Evolutionary conservation across 2,113 vertebrate species (phyloP).

Genomic region (Datnioides undecimradiatus): DNA sequence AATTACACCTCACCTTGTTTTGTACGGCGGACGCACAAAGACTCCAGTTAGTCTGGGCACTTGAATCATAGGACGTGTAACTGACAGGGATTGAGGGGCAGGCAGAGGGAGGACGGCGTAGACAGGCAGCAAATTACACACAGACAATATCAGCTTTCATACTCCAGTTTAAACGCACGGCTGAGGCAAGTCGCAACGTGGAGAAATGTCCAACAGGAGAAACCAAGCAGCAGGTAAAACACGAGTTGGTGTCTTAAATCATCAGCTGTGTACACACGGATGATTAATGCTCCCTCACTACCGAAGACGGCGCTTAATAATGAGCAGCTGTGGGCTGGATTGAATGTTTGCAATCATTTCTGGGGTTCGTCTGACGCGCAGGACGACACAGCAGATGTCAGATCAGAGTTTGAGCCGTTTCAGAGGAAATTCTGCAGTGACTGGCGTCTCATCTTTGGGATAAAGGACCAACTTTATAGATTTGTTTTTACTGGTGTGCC

Average conservation of each 20-base stretch:
- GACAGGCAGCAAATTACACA: conserved; percentile 37
- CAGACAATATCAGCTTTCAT: conserved; percentile 56
- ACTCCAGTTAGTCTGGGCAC: conserved; percentile 71
- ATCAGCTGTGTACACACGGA: background rate
- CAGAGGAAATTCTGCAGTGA: background rate
- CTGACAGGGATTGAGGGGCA: conserved; percentile 50
- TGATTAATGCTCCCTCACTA: conserved; percentile 11
- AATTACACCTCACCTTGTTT: conserved; percentile 59
- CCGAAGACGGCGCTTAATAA: background rate
- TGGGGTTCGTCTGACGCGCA: background rate
- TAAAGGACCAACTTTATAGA: too few species aligned
- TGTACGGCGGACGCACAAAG: conserved; percentile 51
- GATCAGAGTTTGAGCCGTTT: background rate
- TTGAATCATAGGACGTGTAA: conserved; percentile 28
- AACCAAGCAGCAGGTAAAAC: background rate
- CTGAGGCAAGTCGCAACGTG: conserved; percentile 29
- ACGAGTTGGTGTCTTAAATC: background rate
- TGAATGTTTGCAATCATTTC: background rate
- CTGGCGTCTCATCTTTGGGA: background rate
- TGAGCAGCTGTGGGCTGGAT: background rate
- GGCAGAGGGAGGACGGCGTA: conserved; percentile 10
- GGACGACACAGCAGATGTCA: background rate
- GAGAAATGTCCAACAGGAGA: background rate
- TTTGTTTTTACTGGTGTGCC: background rate
- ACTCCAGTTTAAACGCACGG: conserved; percentile 30